These are phyloP conservation scores for Crotalus viridis DNA, from an alignment of 2,113 vertebrate genomes.

Conservation along the genomic window DNA sequence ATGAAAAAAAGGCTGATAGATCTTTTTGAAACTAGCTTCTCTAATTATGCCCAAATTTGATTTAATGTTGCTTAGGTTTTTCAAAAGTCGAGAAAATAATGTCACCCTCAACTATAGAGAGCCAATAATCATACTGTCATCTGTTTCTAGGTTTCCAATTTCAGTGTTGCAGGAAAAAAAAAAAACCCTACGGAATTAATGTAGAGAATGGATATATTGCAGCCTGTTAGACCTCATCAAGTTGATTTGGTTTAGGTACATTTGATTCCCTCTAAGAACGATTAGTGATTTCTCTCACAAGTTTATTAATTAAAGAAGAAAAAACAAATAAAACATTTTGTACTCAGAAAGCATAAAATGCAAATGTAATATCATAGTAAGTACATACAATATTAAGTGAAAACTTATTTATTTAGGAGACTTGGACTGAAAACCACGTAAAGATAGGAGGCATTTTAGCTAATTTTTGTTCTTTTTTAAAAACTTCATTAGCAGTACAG, in stretches of 20 bases:
- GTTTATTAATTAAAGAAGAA: not conserved
- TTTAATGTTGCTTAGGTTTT: not conserved
- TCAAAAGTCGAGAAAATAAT: conserved; percentile 12
- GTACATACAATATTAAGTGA: not conserved
- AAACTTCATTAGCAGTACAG: not conserved
- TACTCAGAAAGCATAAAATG: not conserved
- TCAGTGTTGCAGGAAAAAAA: not conserved
- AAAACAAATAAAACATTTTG: not conserved
- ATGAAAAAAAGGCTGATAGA: not conserved
- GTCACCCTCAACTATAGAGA: not conserved
- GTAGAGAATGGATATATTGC: not conserved
- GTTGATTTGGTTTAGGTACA: not conserved
- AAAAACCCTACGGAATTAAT: not conserved
- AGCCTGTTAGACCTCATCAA: not conserved
- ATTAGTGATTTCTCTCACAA: not conserved
- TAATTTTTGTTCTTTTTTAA: not conserved
- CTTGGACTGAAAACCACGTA: accelerated
- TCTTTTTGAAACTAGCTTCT: not conserved
- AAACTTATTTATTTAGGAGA: accelerated
- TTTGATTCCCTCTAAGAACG: not conserved
- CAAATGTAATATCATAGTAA: not conserved
- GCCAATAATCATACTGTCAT: not conserved
- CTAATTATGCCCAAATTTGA: not conserved
- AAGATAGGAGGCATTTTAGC: not conserved
- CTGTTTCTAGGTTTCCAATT: not conserved